Base-by-base conservation (phyloP, 2,797 vertebrate species). In the Scolopax rusticola region DNA sequence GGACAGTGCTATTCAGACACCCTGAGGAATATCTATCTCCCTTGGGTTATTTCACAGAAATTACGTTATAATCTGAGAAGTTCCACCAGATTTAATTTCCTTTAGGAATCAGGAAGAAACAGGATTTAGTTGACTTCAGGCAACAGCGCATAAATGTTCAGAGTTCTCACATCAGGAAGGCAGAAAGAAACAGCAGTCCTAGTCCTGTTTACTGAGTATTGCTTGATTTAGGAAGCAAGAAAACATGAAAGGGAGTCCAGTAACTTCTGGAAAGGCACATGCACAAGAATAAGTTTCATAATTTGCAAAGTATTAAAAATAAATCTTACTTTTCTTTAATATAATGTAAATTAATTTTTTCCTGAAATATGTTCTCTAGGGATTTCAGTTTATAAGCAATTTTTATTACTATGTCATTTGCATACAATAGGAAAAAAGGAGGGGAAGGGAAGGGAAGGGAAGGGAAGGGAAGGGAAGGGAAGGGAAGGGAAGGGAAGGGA, bases 361-460 rank as follows among this genome's bases (percentile, higher is more conserved):
- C n/a, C 57, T 69, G 16, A 81, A 65, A 25, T 50, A 61, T 3
- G 4, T 33, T 33, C 23, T 85, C 53, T 17, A 47, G 33, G 25
- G 28, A 70, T 74, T 32, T 76, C 38, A 60, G 25, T 36, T 48
- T 15, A 11, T 17, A 3, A 67, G 12, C 38, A 84, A 12, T 9
- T 32, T 91, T 88, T 76, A 47, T 86, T 77, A 59, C 19, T 64
- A 51, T 69, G 38, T 68, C 36, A 91, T 96, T 96, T 97, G 73
- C 53, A 86, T 32, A 15, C n/a, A 45, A 73, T 28, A 97, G 64
- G 13, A 60, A 25, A 24, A 33, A 59, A n/a, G 21, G 4, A 12
- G 12, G 47, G 43, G 19, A 45, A 45, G 43, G 43, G 18, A 45
- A 45, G 43, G 43, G 18, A 45, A 45, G 43, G 43, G 17, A 43